Base-by-base conservation (phyloP, 2,797 vertebrate genomes). In the Loriculus beryllinus region DNA sequence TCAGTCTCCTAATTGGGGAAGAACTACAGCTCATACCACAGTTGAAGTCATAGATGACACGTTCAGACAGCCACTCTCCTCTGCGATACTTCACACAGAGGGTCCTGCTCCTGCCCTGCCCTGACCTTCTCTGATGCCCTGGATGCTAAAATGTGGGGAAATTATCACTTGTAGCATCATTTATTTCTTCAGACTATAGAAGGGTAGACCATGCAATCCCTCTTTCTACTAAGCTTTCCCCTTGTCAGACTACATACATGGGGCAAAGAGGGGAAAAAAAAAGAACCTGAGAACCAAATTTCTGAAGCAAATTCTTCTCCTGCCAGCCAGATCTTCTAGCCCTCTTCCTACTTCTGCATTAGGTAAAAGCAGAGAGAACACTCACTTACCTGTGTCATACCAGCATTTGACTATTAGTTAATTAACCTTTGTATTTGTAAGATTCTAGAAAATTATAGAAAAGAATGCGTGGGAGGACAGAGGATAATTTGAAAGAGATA, bases 401-500 rank as follows among this genome's bases (percentile, higher is more conserved):
- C 37, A 80, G 10, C 4, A 69, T 48, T 69, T 70, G 64, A 68
- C 67, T 80, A 56, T 89, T 85, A 79, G 68, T 42, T 86, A 92
- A 89, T 78, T 87, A 81, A 71, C 48, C 31, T 86, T 90, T 68
- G 16, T 48, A 49, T 85, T 80, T 64, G n/a, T 68, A 89, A 80
- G 21, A 67, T 75, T 80, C 19, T 13, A 80, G 64, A 94, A 91
- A 90, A 77, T 10, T 52, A 17, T 16, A 74, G 39, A 84, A 67
- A 9, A 60, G 19, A 74, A 74, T 42, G 33, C 0, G 7, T 72
- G 43, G 68, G 59, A 86, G 13, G 51, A 77, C 26, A 78, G 64
- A 75, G 37, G 42, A 86, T 57, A 72, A 90, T 54, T 82, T 74
- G 35, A 88, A 92, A 89, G 42, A 74, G 85, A 81, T 89, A 20